A percentile compares a stretch with the other conserved stretches of the same genome.
Evolutionary conservation across 2,888 invertebrate genomes (phyloP).

Genomic region (Meteorus cinctellus): DNA sequence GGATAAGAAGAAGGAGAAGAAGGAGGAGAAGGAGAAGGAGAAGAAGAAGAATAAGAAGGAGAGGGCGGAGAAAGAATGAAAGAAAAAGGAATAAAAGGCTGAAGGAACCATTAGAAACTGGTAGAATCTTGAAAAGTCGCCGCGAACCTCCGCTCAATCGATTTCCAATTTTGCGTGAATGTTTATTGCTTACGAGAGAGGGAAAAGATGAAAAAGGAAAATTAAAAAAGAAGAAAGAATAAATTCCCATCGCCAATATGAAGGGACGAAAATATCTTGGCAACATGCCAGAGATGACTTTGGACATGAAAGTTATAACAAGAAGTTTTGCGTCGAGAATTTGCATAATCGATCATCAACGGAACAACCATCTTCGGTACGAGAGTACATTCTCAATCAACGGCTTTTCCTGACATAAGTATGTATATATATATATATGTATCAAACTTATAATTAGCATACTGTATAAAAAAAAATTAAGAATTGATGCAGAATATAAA

Average conservation of each 20-base stretch:
- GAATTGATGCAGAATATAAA: neutral
- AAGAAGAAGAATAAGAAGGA: neutral
- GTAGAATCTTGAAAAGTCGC: slow-evolving; percentile 20
- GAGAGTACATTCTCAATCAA: slow-evolving; percentile 10
- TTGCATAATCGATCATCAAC: slow-evolving; percentile 37
- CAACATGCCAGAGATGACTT: slow-evolving; percentile 35
- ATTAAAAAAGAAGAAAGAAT: slow-evolving; percentile 34
- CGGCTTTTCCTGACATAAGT: neutral
- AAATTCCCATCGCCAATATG: slow-evolving; percentile 16
- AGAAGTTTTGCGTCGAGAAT: slow-evolving; percentile 27
- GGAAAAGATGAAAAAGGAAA: neutral
- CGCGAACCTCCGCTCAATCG: slow-evolving; percentile 35
- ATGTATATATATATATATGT: neutral
- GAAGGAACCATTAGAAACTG: slow-evolving; percentile 12
- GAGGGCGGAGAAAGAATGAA: slow-evolving; percentile 1
- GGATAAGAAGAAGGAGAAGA: neutral
- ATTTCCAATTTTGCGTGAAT: slow-evolving; percentile 38
- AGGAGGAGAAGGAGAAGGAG: slow-evolving; percentile 6
- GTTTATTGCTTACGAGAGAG: slow-evolving; percentile 31
- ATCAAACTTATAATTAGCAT: slow-evolving; percentile 6
- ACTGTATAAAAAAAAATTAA: neutral
- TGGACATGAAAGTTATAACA: slow-evolving; percentile 32
- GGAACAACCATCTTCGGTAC: neutral
- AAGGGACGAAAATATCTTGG: slow-evolving; percentile 29
- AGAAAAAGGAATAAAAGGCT: neutral